phyloP scores from a whole-genome alignment of 2,797 vertebrate species.

The Microctenopoma stevenorrisi region DNA sequence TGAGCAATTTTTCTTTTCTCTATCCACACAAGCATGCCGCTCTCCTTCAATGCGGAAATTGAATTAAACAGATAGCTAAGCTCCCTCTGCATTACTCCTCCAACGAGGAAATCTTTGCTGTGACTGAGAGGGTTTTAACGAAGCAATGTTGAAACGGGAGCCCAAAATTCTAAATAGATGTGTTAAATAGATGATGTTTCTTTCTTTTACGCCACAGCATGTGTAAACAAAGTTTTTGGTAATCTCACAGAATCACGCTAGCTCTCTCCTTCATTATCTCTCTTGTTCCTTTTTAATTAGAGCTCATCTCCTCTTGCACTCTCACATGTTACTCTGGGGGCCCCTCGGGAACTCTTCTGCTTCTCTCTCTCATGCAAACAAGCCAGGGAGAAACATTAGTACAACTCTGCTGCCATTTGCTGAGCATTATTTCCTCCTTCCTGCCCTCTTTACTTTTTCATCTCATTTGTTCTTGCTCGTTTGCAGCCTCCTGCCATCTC shows the following conservation, averaged over 20 bases:
- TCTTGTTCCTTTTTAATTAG: slow-evolving; percentile 69
- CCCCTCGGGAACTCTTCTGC: slow-evolving; percentile 54
- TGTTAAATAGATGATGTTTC: not conserved
- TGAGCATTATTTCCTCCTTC: not conserved
- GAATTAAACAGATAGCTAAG: not conserved
- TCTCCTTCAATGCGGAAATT: not conserved
- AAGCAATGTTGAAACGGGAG: not conserved
- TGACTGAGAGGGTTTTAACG: not conserved
- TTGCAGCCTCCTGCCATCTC: slow-evolving; percentile 40
- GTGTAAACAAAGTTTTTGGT: slow-evolving; percentile 53
- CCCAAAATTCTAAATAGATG: not conserved
- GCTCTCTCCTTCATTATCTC: slow-evolving; percentile 53
- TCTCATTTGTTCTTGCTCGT: slow-evolving; percentile 58
- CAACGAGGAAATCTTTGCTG: not conserved
- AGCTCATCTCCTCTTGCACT: slow-evolving; percentile 58
- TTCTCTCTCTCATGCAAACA: slow-evolving; percentile 15
- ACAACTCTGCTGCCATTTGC: slow-evolving; percentile 7
- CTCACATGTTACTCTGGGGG: slow-evolving; percentile 61
- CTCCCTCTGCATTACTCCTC: not conserved
- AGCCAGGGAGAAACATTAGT: slow-evolving; percentile 10
- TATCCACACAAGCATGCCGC: slow-evolving; percentile 29
- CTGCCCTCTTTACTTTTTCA: slow-evolving; percentile 33
- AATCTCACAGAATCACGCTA: slow-evolving; percentile 64
- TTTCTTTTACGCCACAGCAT: not conserved
- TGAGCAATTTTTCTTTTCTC: slow-evolving; percentile 61